Conservation (phyloP, 1,140 invertebrate species). For the Rhynchophorus ferrugineus region DNA sequence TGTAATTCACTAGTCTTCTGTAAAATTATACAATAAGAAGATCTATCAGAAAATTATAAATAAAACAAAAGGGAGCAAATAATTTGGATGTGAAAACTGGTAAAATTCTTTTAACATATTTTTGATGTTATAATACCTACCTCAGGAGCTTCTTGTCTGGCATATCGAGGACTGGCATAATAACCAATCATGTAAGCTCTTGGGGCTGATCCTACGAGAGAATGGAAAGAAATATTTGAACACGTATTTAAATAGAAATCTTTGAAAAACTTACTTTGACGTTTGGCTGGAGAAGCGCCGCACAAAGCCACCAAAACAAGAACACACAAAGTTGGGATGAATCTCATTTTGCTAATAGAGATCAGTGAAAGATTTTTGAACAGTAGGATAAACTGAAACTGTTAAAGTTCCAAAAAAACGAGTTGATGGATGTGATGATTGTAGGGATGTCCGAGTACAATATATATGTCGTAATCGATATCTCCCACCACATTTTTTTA, state of each 20-base stretch:
- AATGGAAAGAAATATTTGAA: no score
- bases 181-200: constrained; percentile 38
- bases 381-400: not conserved
- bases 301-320: constrained; percentile 3
- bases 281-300: constrained; percentile 7
- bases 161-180: constrained; percentile 22
- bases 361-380: not conserved
- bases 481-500: constrained; percentile 4
- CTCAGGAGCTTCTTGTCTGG: constrained; percentile 6
- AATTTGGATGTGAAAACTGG: no score
- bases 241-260: not conserved
- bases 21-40: no score
- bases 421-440: constrained; percentile 1
- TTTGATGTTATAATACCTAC: no score
- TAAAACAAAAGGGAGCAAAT: no score
- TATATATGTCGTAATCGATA: constrained; percentile 16
- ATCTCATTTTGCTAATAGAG: constrained; percentile 1
- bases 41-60: no score
- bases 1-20: no score
- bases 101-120: no score
- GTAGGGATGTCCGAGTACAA: constrained; percentile 1
- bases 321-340: constrained; percentile 12
- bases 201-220: constrained; percentile 16
- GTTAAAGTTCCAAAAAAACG: not conserved
- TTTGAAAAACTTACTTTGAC: not conserved